Base-by-base conservation (phyloP, 2,113 vertebrate genomes). In the Stegastes partitus region DNA sequence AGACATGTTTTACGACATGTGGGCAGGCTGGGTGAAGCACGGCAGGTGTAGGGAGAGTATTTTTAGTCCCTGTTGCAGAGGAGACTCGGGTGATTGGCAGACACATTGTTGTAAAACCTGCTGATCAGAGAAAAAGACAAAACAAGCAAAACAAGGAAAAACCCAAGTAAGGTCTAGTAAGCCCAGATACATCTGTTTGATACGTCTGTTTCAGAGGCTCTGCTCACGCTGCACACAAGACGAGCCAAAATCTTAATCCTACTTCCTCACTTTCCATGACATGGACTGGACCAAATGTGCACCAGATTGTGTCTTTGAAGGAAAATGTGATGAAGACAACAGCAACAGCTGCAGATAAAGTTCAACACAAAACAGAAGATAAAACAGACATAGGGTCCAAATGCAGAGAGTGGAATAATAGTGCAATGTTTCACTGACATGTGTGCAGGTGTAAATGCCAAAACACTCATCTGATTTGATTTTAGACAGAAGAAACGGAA, bases 41-140 rank as follows among this genome's bases (percentile, higher is more conserved):
- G 50, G 85, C 91, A 92, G 91, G 91, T 91, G 89, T 81, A 68
- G n/a, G 22, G 70, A 78, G 83, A 25, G 55, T 92, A 91, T 88
- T 87, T 91, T 93, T 89, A 87, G 86, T 28, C 18, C 22, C 7
- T 70, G 83, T 79, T 86, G 81, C 26, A 5, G 57, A 74, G 73
- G 75, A 87, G 68, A 53, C 15, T 12, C 5, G 50, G 28, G 22
- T 81, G 76, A 84, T 81, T 82, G 83, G 79, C 77, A 67, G 58
- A 68, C 39, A 47, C 37, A 21, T 65, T 26, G 19, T 74, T 71
- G 47, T 74, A 31, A 77, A 90, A 73, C 47, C 50, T 74, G 64
- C 56, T 76, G 74, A 79, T 56, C 25, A 56, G 63, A 78, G 22
- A 65, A 56, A 65, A 19, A 71, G 39, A 79, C 34, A 68, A 68